Conservation (phyloP, 1,140 invertebrate genomes). For the Camponotus floridanus region DNA sequence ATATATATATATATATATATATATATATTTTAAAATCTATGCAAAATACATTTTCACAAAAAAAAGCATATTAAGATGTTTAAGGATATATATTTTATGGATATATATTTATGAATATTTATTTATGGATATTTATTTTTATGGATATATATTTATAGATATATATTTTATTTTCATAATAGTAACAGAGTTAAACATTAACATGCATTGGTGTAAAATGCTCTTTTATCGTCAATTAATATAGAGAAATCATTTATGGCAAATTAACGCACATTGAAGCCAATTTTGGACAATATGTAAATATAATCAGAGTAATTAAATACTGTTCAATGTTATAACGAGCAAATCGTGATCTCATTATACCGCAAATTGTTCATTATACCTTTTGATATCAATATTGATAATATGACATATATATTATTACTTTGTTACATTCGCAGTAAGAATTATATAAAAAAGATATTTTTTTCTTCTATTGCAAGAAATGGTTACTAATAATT, state of each 20-base stretch:
- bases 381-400: constrained; percentile 8
- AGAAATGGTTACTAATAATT: not conserved
- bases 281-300: constrained; percentile 35
- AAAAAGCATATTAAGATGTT: not conserved
- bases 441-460: not conserved
- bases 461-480: not conserved
- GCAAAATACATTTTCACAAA: not conserved
- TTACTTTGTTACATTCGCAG: not conserved
- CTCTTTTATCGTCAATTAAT: constrained; percentile 7
- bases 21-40: not conserved
- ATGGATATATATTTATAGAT: not conserved
- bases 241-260: not conserved
- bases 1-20: too few species aligned
- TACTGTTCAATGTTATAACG: not conserved
- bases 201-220: not conserved
- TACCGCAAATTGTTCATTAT: not conserved
- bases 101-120: too few species aligned
- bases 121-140: too few species aligned
- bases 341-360: not conserved
- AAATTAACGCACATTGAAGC: constrained; percentile 26
- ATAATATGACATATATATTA: not conserved
- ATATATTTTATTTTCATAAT: not conserved
- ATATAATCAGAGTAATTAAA: constrained; percentile 45
- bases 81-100: not conserved
- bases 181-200: not conserved